phyloP scores from a whole-genome alignment of 2,888 invertebrate genomes.

The Drosophila neonasuta region DNA sequence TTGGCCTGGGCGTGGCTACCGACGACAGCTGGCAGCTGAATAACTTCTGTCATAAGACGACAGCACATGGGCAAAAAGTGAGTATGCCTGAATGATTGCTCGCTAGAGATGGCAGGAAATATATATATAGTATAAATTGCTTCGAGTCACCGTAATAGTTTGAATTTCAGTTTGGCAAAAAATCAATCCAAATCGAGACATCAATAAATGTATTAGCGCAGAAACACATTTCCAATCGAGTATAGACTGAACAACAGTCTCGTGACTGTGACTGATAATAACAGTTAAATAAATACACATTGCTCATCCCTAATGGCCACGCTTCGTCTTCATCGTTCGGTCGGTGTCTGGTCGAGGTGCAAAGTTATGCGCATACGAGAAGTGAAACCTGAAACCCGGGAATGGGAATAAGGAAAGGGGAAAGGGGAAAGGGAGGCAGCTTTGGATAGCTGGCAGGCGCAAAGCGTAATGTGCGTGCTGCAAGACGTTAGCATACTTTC shows the following conservation, averaged over 20 bases:
- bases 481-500: slow-evolving; percentile 79
- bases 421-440: background rate
- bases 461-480: slow-evolving; percentile 74
- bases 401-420: too few relatives aligned
- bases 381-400: slow-evolving; percentile 13
- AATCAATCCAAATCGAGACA: background rate
- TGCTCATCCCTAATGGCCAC: slow-evolving; percentile 37
- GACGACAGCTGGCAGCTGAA: slow-evolving; percentile 33
- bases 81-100: slow-evolving; percentile 45
- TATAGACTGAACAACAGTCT: too few relatives aligned
- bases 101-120: slow-evolving; percentile 30
- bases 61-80: slow-evolving; percentile 40
- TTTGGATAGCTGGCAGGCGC: slow-evolving; percentile 15
- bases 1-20: slow-evolving; percentile 46
- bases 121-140: background rate
- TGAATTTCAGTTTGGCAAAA: background rate
- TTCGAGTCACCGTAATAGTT: background rate
- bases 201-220: background rate
- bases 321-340: slow-evolving; percentile 8
- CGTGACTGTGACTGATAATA: slow-evolving; percentile 9
- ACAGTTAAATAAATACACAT: slow-evolving; percentile 9
- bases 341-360: slow-evolving; percentile 60
- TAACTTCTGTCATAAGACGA: slow-evolving; percentile 54
- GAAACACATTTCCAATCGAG: background rate
- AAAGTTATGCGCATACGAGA: slow-evolving; percentile 71